Evolutionary conservation across 2,113 vertebrate genomes (phyloP).

Genomic region (Sitta europaea): DNA sequence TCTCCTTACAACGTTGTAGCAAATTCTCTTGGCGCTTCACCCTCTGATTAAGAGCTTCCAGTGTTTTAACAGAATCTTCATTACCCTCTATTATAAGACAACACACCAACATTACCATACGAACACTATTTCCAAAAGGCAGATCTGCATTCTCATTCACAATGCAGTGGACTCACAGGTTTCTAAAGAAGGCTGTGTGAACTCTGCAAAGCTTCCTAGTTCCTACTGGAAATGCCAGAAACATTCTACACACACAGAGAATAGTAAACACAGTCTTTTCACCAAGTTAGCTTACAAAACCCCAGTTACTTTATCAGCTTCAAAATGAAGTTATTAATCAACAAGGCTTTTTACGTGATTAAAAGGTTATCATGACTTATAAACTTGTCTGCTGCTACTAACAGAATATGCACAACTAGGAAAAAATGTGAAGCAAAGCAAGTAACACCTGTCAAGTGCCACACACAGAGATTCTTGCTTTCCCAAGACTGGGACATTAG

Average conservation of each 20-base stretch:
- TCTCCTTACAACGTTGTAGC: conserved; percentile 86
- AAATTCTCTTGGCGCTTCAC: conserved; percentile 89
- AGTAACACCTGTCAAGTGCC: background rate
- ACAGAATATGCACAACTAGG: background rate
- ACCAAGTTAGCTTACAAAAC: background rate
- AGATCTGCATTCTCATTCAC: background rate
- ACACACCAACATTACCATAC: background rate
- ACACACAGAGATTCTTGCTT: background rate
- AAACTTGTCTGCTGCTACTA: background rate
- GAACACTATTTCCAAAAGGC: background rate
- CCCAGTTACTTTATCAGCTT: background rate
- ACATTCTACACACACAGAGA: background rate
- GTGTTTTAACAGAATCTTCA: conserved; percentile 70
- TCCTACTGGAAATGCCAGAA: background rate
- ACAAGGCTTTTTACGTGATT: background rate
- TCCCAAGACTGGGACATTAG: background rate
- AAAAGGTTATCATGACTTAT: background rate
- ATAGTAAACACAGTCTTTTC: background rate
- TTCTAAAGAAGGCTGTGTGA: background rate
- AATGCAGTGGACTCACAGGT: fast-evolving
- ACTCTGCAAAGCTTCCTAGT: background rate
- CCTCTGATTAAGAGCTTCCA: conserved; percentile 82
- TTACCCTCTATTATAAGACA: conserved; percentile 73
- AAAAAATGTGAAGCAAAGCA: background rate
- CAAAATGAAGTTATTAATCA: background rate